Conservation (phyloP, 2,888 invertebrate genomes). For the Trimorus sp. region DNA sequence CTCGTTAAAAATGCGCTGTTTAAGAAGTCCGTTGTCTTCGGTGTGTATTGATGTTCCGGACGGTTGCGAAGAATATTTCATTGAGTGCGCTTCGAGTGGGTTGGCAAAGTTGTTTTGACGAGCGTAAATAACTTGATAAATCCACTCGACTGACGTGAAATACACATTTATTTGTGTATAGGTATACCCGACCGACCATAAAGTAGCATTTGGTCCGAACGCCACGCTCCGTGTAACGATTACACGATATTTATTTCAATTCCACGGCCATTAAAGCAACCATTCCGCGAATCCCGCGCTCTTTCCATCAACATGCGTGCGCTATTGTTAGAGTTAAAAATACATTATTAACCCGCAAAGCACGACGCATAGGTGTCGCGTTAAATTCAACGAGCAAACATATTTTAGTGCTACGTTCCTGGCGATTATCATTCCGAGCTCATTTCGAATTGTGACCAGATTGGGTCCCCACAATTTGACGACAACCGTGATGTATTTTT, state of each 20-base stretch:
- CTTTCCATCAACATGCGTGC: conserved; percentile 28
- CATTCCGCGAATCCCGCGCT: conserved; percentile 67
- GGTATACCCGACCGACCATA: too few relatives aligned
- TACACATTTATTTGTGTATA: not conserved
- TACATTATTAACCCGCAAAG: conserved; percentile 21
- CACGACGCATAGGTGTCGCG: conserved; percentile 17
- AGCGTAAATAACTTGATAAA: conserved; percentile 16
- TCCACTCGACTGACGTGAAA: not conserved
- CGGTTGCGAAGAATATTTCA: too few relatives aligned
- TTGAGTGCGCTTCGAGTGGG: not conserved
- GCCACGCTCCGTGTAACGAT: too few relatives aligned
- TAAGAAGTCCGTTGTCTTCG: conserved; percentile 1
- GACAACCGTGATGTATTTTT: too few relatives aligned
- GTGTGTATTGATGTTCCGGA: conserved; percentile 3
- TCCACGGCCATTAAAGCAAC: conserved; percentile 67
- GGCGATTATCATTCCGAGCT: not conserved
- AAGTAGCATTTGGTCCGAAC: too few relatives aligned
- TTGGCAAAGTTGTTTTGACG: conserved; percentile 2
- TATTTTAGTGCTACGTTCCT: not conserved
- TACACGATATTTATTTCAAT: too few relatives aligned
- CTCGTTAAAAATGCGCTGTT: conserved; percentile 5
- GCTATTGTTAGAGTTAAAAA: conserved; percentile 19
- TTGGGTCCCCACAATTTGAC: too few relatives aligned
- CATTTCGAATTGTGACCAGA: too few relatives aligned
- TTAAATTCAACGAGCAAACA: conserved; percentile 8